Percentiles rank a stretch among this genome's conserved stretches.
phyloP scores from a whole-genome alignment of 2,888 invertebrate species.

The Phalera bucephala region DNA sequence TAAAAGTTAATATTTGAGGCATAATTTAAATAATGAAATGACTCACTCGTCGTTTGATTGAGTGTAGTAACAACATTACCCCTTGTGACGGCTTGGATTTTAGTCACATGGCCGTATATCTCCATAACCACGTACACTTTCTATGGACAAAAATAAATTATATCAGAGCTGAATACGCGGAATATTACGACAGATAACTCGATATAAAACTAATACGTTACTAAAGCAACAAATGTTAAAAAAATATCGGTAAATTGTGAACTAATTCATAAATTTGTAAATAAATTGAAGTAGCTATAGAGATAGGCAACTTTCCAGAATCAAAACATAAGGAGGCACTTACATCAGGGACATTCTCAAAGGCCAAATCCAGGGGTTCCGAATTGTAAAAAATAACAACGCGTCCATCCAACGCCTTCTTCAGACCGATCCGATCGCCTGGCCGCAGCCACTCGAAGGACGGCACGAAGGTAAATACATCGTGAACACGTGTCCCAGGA shows the following conservation, averaged over 20 bases:
- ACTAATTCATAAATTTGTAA: no score
- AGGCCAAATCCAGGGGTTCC: conserved; percentile 89
- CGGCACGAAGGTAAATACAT: conserved; percentile 59
- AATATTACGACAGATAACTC: no score
- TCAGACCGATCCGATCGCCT: conserved; percentile 90
- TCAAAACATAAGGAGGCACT: no score
- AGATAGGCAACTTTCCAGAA: no score
- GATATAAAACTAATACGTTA: no score
- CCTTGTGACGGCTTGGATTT: conserved; percentile 87
- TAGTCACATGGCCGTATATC: conserved; percentile 89
- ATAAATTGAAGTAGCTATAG: no score
- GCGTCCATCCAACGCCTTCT: conserved; percentile 86
- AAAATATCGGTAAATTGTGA: no score
- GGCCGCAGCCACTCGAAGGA: conserved; percentile 91
- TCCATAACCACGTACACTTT: conserved; percentile 93
- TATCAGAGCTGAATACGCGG: no score
- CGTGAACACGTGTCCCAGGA: conserved; percentile 42
- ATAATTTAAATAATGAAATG: no score
- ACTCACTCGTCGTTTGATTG: conserved; percentile 43
- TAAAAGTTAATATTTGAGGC: no score
- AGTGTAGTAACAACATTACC: conserved; percentile 35
- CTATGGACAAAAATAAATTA: conserved; percentile 65
- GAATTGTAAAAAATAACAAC: conserved; percentile 91
- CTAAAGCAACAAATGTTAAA: no score
- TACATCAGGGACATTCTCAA: conserved; percentile 90